phyloP scores from a whole-genome alignment of 1,140 invertebrate species.

The Drosophila paulistorum region DNA sequence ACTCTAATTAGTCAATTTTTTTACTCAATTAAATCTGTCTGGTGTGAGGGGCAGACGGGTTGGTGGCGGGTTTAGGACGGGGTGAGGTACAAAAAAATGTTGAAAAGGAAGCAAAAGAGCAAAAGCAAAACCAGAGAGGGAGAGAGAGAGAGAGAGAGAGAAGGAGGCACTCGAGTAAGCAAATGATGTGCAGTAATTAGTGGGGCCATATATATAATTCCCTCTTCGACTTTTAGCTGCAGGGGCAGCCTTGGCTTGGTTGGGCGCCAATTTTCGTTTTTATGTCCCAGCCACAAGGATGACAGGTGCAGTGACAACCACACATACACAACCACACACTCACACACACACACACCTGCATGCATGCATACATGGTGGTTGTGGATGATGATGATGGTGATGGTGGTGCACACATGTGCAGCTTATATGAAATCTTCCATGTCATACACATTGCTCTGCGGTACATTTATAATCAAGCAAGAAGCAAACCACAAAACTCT shows the following conservation, averaged over 20 bases:
- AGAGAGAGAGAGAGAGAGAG: background rate
- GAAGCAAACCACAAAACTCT: conserved; percentile 57
- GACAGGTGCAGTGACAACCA: conserved; percentile 78
- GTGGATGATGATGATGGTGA: conserved; percentile 18
- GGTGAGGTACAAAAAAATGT: conserved; percentile 13
- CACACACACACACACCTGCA: too few relatives aligned
- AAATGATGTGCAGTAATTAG: conserved; percentile 81
- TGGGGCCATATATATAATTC: conserved; percentile 48
- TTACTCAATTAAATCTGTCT: conserved; percentile 77
- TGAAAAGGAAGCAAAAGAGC: conserved; percentile 10
- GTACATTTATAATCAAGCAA: conserved; percentile 76
- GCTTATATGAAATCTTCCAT: conserved; percentile 61
- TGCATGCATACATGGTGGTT: background rate
- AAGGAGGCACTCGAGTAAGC: conserved; percentile 68
- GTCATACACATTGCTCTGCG: conserved; percentile 67
- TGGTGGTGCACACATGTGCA: conserved; percentile 37
- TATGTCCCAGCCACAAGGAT: conserved; percentile 65
- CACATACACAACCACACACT: conserved; percentile 40
- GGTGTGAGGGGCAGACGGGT: conserved; percentile 39
- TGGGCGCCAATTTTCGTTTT: conserved; percentile 74
- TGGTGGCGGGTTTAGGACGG: too few relatives aligned
- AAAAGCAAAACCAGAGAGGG: conserved; percentile 30
- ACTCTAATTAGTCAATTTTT: conserved; percentile 80
- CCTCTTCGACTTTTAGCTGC: conserved; percentile 46
- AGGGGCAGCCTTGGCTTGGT: conserved; percentile 37